Percentiles rank a stretch among this genome's conserved stretches.
phyloP scores from a whole-genome alignment of 1,140 invertebrate genomes.

The Dolichoris vasculosae region DNA sequence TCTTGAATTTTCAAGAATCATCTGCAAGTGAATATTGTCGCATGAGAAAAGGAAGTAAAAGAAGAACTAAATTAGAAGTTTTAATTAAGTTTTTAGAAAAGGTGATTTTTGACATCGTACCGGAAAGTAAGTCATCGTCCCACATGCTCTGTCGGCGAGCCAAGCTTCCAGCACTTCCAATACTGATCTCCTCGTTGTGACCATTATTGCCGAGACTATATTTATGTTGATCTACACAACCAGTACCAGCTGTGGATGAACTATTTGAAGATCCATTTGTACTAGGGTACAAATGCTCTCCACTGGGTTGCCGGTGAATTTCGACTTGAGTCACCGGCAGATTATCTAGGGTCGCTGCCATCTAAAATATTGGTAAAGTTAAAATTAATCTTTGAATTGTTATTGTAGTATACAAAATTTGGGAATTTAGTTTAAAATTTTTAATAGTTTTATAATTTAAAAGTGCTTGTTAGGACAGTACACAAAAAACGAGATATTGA shows the following conservation, averaged over 20 bases:
- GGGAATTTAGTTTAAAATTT: no score
- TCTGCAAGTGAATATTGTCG: no score
- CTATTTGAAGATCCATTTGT: constrained; percentile 62
- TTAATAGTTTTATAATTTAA: no score
- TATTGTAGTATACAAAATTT: not conserved
- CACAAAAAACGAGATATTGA: no score
- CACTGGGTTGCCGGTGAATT: constrained; percentile 61
- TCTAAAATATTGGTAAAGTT: constrained; percentile 68
- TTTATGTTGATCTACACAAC: not conserved
- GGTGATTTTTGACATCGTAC: constrained; percentile 43
- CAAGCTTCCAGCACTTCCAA: constrained; percentile 84
- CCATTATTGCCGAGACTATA: constrained; percentile 61
- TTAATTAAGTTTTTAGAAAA: constrained; percentile 6
- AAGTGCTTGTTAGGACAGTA: no score
- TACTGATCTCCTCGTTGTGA: constrained; percentile 81
- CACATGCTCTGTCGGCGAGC: constrained; percentile 79
- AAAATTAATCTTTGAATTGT: not conserved
- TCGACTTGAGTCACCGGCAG: constrained; percentile 67
- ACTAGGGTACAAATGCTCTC: constrained; percentile 58
- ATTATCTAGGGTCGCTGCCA: constrained; percentile 80
- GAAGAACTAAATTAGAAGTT: not conserved
- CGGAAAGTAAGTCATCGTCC: constrained; percentile 77
- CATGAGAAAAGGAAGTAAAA: not conserved
- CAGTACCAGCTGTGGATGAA: constrained; percentile 50
- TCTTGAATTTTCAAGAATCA: not conserved